phyloP scores from a whole-genome alignment of 2,888 invertebrate species.

The Diplolepis rosae region DNA sequence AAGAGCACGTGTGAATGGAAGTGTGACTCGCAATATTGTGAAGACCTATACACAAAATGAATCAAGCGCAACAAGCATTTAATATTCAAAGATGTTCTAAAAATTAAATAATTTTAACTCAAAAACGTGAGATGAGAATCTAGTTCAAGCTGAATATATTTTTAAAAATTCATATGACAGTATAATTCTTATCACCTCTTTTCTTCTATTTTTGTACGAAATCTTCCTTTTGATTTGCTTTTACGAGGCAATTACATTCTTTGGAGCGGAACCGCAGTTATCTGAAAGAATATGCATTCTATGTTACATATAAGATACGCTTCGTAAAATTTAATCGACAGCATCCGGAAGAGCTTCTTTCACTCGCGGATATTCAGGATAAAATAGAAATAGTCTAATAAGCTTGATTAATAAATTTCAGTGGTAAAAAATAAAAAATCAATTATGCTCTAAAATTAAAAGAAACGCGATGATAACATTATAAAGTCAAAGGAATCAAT shows the following conservation, averaged over 20 bases:
- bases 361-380: not conserved
- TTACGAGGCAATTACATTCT: constrained; percentile 53
- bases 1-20: not conserved
- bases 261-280: constrained; percentile 48
- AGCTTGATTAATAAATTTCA: too few relatives aligned
- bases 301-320: constrained; percentile 21
- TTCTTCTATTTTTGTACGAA: not conserved
- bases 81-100: too few relatives aligned
- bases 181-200: constrained; percentile 14
- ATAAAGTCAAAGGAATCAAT: too few relatives aligned
- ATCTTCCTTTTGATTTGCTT: constrained; percentile 50
- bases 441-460: too few relatives aligned
- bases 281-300: not conserved
- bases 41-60: not conserved
- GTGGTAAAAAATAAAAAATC: not conserved
- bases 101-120: too few relatives aligned
- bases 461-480: too few relatives aligned
- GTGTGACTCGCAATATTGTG: not conserved
- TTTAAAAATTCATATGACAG: too few relatives aligned
- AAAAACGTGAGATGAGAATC: too few relatives aligned
- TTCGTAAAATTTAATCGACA: constrained; percentile 28
- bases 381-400: not conserved
- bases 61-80: not conserved
- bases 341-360: constrained; percentile 12
- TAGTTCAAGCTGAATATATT: too few relatives aligned